phyloP scores from a whole-genome alignment of 2,888 invertebrate genomes.

The Diaprepes abbreviatus region DNA sequence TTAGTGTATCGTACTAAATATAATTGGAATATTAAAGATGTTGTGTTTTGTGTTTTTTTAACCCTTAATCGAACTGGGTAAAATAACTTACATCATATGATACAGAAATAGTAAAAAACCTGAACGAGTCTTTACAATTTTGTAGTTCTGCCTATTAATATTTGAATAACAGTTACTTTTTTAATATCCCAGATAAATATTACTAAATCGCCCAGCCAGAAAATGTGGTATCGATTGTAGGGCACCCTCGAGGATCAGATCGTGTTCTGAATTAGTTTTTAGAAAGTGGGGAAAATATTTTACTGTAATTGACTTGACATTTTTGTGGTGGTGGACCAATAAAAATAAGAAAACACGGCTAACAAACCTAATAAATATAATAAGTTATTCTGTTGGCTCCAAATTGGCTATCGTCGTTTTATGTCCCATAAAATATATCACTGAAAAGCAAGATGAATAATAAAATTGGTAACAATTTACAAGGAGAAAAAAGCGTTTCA shows the following conservation, averaged over 20 bases:
- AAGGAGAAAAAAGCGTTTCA: too few relatives aligned
- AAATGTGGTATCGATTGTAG: background rate
- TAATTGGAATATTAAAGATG: too few relatives aligned
- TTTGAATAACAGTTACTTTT: too few relatives aligned
- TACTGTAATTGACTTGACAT: background rate
- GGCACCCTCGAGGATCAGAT: background rate
- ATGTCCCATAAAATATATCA: slow-evolving; percentile 24
- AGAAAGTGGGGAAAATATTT: slow-evolving; percentile 5
- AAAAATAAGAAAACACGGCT: background rate
- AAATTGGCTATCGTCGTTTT: slow-evolving; percentile 46
- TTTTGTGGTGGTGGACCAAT: background rate
- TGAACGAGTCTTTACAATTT: too few relatives aligned
- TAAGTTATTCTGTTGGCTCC: slow-evolving; percentile 50
- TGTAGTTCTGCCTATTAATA: too few relatives aligned
- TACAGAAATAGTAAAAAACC: too few relatives aligned
- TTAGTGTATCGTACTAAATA: too few relatives aligned
- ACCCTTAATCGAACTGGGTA: too few relatives aligned
- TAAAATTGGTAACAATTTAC: background rate
- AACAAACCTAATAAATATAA: slow-evolving; percentile 47
- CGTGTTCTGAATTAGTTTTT: background rate
- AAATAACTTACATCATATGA: too few relatives aligned
- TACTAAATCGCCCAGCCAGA: background rate
- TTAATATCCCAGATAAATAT: background rate
- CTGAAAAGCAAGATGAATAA: background rate
- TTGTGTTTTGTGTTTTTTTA: too few relatives aligned